Evolutionary conservation across 2,888 invertebrate species (phyloP), one percentile per base, ranked within the genome.

Genomic region (Spodoptera picta): DNA sequence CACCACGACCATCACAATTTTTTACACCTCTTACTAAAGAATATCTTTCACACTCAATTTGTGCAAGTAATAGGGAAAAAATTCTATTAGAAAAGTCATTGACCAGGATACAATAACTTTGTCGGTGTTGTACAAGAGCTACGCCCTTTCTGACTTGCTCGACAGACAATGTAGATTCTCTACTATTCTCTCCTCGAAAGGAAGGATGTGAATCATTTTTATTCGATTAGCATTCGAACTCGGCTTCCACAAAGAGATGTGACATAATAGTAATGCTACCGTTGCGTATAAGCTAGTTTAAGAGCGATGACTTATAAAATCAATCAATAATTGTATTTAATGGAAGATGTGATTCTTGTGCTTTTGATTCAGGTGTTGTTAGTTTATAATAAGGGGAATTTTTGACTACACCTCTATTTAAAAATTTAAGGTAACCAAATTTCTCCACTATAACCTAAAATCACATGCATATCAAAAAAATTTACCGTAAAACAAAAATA

Each of bases 191-290:
- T 67, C 57, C 49, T 73, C 70, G 77, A 74, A 73, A 89, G 91
- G 90, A 90, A 90, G 90, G 91, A 91, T 90, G 87, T 85, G 86
- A 87, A 87, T 89, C 82, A 90, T 92, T 83, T 88, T 91, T 89
- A 89, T 88, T 90, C 87, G 85, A 89, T 91, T 90, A 90, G 80
- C 75, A 79, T 78, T 76, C 75, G 72, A 65, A 61, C 60, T 66
- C 73, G 75, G 80, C 65, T 64, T 68, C 62, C 80, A 84, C 84
- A 90, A 88, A 88, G 84, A 77, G 62, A 56, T 54, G 56, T 65
- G 49, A 56, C 68, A 83, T 74, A 86, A 85, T 77, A 61, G 58
- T 48, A 36, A 62, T 64, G 82, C 86, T 83, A 75, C 83, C 72
- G 79, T 87, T 86, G 83, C 87, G 80, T 80, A 79, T 70, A 69